A percentile compares a stretch with the other conserved stretches of the same genome.
These are phyloP conservation scores for Drosophila grimshawi DNA, from an alignment of 1,140 invertebrate species.

Conservation along the genomic window DNA sequence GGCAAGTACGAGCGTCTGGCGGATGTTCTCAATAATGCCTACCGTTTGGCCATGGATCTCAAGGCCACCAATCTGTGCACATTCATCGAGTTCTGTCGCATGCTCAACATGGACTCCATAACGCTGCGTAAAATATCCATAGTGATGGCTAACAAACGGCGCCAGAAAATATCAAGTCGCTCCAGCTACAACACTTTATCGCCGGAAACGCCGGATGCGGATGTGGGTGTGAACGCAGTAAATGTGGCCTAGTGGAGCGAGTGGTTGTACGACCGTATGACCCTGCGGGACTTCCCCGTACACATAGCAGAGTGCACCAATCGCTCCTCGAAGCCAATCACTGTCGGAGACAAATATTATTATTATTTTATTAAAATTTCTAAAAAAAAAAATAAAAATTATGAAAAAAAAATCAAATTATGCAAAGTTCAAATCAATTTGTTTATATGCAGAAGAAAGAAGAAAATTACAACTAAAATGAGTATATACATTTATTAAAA, in stretches of 20 bases:
- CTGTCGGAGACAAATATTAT: background rate
- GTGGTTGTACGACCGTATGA: background rate
- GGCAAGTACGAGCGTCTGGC: slow-evolving; percentile 66
- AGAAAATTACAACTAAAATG: slow-evolving; percentile 31
- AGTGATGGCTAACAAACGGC: slow-evolving; percentile 47
- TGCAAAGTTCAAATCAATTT: no score
- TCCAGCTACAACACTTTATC: slow-evolving; percentile 20
- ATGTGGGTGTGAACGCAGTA: background rate
- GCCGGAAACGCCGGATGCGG: background rate
- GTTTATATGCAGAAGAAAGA: background rate
- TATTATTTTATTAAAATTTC: slow-evolving; percentile 10
- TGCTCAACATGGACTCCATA: slow-evolving; percentile 71
- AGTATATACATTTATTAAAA: slow-evolving; percentile 29
- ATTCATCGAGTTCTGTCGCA: slow-evolving; percentile 73
- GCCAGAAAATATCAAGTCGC: slow-evolving; percentile 34
- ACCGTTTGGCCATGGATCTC: slow-evolving; percentile 46
- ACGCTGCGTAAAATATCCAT: slow-evolving; percentile 62
- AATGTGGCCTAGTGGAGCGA: background rate
- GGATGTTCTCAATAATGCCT: slow-evolving; percentile 63
- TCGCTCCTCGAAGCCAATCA: background rate
- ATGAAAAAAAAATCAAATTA: slow-evolving; percentile 8
- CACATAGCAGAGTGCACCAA: background rate
- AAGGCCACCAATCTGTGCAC: slow-evolving; percentile 56
- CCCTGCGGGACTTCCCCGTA: background rate
- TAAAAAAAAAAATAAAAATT: background rate